phyloP scores from a whole-genome alignment of 2,113 vertebrate species.

The Baryphthengus martii region DNA sequence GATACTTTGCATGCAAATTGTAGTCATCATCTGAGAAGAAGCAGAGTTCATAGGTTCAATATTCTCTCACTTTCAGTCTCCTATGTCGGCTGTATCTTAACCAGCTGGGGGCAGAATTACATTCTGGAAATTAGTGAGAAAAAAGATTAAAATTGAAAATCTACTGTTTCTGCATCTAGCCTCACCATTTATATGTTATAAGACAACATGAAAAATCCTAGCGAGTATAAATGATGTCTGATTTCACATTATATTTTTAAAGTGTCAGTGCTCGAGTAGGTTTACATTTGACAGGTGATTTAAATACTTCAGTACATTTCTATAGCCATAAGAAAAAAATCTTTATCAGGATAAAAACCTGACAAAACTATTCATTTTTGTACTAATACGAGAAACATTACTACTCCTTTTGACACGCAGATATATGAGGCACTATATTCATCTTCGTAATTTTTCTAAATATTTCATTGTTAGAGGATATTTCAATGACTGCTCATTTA shows the following conservation, averaged over 20 bases:
- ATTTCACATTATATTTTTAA: constrained; percentile 71
- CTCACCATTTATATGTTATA: constrained; percentile 54
- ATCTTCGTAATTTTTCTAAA: constrained; percentile 62
- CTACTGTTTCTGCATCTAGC: constrained; percentile 43
- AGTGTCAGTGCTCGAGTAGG: constrained; percentile 53
- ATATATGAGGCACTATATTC: constrained; percentile 12
- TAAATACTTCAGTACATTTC: constrained; percentile 71
- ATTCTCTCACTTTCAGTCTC: constrained; percentile 53
- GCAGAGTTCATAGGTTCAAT: constrained; percentile 36
- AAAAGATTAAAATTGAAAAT: constrained; percentile 60
- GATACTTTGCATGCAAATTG: constrained; percentile 34
- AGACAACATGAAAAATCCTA: constrained; percentile 69
- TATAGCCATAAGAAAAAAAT: constrained; percentile 51
- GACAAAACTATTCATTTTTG: constrained; percentile 66
- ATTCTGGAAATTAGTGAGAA: constrained; percentile 81
- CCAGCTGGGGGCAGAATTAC: constrained; percentile 98
- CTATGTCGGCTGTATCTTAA: constrained; percentile 75
- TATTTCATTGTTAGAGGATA: constrained; percentile 45
- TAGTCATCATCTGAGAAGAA: constrained; percentile 14
- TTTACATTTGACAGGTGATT: constrained; percentile 71
- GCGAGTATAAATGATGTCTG: constrained; percentile 63
- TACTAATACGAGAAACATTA: constrained; percentile 34
- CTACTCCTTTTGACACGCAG: constrained; percentile 44
- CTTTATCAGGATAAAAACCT: constrained; percentile 52
- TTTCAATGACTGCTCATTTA: not conserved